phyloP scores from a whole-genome alignment of 2,888 invertebrate genomes.

The Alcis repandata region DNA sequence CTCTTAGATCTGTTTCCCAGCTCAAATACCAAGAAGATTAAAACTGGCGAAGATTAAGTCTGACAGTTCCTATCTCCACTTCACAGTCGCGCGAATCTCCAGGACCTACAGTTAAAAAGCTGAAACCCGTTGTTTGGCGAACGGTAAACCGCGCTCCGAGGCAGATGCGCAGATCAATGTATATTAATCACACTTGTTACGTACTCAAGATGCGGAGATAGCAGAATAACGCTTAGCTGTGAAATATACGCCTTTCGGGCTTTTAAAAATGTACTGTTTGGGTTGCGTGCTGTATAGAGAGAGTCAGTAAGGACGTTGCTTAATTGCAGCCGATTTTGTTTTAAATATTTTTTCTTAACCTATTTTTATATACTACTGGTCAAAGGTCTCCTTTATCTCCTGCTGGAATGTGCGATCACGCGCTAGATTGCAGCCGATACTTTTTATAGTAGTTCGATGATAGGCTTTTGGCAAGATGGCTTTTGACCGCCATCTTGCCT shows the following conservation, averaged over 20 bases:
- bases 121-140: constrained; percentile 31
- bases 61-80: not conserved
- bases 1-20: no score
- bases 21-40: no score
- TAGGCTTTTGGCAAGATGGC: no score
- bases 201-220: constrained; percentile 74
- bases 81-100: no score
- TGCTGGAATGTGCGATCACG: no score
- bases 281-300: constrained; percentile 31
- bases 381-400: no score
- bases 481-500: no score
- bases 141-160: constrained; percentile 45
- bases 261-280: constrained; percentile 53
- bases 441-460: no score
- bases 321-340: not conserved
- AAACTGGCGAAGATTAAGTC: no score
- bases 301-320: constrained; percentile 10
- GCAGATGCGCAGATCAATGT: constrained; percentile 68
- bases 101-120: not conserved
- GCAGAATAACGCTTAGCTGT: constrained; percentile 75
- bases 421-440: no score
- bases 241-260: constrained; percentile 62
- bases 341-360: no score
- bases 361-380: no score
- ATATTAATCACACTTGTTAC: constrained; percentile 82